Percentiles rank a stretch among this genome's conserved stretches.
These are phyloP conservation scores for Heteromormyrus szaboi DNA, from an alignment of 2,797 vertebrate genomes.

Conservation along the genomic window DNA sequence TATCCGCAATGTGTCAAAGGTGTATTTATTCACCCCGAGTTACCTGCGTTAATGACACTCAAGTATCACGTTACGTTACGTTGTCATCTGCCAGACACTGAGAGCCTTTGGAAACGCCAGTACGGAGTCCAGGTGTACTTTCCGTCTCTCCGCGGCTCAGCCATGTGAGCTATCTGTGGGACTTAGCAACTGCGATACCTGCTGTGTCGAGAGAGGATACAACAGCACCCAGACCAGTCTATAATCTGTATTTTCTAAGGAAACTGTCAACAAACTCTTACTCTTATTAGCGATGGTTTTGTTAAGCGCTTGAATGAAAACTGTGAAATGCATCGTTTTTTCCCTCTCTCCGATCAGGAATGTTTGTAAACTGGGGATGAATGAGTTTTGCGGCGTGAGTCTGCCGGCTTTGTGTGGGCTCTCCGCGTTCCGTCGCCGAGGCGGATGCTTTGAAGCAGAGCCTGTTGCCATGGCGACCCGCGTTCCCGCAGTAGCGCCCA, in stretches of 20 bases:
- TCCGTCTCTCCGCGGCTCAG: not conserved
- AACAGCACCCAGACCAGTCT: not conserved
- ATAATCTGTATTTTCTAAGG: not conserved
- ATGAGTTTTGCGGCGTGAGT: not conserved
- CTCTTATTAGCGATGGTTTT: not conserved
- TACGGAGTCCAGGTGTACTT: not conserved
- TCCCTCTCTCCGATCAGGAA: not conserved
- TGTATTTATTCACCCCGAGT: not conserved
- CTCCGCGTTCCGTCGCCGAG: not conserved
- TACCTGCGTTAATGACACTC: not conserved
- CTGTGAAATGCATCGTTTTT: not conserved
- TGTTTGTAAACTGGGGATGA: not conserved
- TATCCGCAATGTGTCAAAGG: not conserved
- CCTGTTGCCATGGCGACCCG: constrained; percentile 3
- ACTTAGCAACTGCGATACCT: not conserved
- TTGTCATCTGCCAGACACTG: not conserved
- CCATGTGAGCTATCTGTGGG: not conserved
- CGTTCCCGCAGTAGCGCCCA: not conserved
- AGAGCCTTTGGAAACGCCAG: not conserved
- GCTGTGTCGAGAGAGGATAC: not conserved
- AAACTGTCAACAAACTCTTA: not conserved
- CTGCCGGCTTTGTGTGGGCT: not conserved
- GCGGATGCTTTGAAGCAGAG: constrained; percentile 6
- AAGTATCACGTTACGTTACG: not conserved
- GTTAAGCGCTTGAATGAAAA: not conserved